phyloP scores from a whole-genome alignment of 2,888 invertebrate species.

The Chaetogeoica ovagalla region DNA sequence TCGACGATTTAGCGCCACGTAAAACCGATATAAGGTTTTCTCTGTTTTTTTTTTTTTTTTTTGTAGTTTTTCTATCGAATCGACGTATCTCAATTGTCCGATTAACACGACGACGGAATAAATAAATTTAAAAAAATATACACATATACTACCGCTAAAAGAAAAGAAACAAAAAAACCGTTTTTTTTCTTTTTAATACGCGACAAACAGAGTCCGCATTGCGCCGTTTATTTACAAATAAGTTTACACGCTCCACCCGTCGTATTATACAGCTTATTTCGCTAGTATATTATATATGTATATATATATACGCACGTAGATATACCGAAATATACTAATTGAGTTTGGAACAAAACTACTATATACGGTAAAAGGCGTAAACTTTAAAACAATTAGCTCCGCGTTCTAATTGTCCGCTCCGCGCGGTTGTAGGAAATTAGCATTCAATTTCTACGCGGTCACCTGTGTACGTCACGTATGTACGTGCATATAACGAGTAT shows the following conservation, averaged over 20 bases:
- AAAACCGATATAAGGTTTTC: slow-evolving; percentile 36
- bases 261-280: slow-evolving; percentile 7
- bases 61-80: too few species aligned
- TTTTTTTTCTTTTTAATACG: background rate
- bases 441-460: slow-evolving; percentile 32
- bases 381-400: slow-evolving; percentile 48
- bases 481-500: too few species aligned
- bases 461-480: too few species aligned
- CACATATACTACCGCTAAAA: too few species aligned
- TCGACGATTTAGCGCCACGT: background rate
- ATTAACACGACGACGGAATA: slow-evolving; percentile 27
- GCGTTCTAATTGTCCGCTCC: slow-evolving; percentile 33
- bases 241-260: too few species aligned
- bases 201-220: background rate
- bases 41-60: too few species aligned
- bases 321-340: slow-evolving; percentile 43
- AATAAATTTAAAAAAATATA: background rate
- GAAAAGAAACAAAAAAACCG: too few species aligned
- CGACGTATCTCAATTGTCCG: slow-evolving; percentile 39
- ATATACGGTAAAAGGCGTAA: slow-evolving; percentile 23
- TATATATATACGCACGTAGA: too few species aligned
- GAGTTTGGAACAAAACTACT: slow-evolving; percentile 51
- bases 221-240: too few species aligned
- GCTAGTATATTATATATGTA: too few species aligned
- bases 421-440: slow-evolving; percentile 29